Conservation (phyloP, 1,140 invertebrate species). For the Heliconius hewitsoni region DNA sequence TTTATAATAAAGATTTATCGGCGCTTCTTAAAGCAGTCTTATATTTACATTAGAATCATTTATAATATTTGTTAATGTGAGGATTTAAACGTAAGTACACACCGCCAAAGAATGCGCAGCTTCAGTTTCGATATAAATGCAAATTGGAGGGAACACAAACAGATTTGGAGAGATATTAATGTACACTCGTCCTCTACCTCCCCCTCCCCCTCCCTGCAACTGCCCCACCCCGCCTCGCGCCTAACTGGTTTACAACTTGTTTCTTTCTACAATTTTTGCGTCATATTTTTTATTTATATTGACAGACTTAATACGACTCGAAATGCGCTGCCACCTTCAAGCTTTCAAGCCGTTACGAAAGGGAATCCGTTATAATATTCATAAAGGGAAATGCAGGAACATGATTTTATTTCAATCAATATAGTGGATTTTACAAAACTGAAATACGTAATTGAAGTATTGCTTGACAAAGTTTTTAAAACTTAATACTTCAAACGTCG, state of each 20-base stretch:
- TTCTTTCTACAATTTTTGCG: slow-evolving; percentile 1
- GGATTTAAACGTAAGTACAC: not conserved
- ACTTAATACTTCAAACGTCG: too few relatives aligned
- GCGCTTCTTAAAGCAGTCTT: not conserved
- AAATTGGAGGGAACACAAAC: slow-evolving; percentile 48
- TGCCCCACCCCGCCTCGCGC: not conserved
- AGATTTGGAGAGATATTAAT: slow-evolving; percentile 50
- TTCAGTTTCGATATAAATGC: slow-evolving; percentile 49
- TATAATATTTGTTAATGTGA: not conserved
- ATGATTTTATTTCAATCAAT: too few relatives aligned
- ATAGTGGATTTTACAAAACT: too few relatives aligned
- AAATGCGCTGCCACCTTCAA: not conserved
- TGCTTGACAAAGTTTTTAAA: too few relatives aligned
- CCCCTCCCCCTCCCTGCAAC: not conserved
- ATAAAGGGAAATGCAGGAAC: too few relatives aligned
- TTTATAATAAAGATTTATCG: too few relatives aligned
- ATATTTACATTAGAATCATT: not conserved
- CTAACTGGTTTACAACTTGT: not conserved
- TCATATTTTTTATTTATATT: not conserved
- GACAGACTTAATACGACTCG: not conserved
- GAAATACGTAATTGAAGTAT: too few relatives aligned
- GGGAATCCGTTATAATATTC: not conserved
- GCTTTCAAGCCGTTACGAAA: not conserved
- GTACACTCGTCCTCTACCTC: slow-evolving; percentile 22
- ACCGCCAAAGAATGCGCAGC: slow-evolving; percentile 17